Evolutionary conservation across 2,113 vertebrate species (phyloP).

Genomic region (Corvus cornix): DNA sequence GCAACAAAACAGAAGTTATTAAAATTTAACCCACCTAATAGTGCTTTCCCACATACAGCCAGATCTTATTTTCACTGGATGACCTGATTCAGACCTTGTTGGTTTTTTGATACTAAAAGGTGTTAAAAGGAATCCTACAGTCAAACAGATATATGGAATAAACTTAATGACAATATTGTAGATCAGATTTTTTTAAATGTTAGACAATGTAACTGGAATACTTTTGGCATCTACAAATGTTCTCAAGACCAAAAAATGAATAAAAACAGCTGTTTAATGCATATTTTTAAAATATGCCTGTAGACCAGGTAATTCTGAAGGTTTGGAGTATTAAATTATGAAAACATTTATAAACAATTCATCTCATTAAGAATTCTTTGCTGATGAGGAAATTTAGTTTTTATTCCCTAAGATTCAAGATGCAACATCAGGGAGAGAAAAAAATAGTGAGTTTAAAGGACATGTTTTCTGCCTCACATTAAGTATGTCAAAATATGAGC

Average conservation of each 20-base stretch:
- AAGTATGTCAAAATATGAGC: background rate
- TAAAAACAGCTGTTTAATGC: background rate
- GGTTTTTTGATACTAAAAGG: background rate
- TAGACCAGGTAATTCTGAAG: background rate
- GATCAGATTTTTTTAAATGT: background rate
- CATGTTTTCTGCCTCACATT: background rate
- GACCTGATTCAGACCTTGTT: background rate
- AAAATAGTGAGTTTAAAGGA: background rate
- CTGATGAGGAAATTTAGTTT: background rate
- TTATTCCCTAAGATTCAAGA: background rate
- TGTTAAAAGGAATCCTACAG: background rate
- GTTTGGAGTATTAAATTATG: background rate
- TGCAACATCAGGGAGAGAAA: background rate
- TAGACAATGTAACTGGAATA: background rate
- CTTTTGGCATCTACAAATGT: background rate
- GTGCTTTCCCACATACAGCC: background rate
- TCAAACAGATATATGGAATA: background rate
- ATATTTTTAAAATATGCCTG: background rate
- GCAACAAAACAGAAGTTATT: background rate
- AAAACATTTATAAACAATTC: background rate
- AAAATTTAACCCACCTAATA: background rate
- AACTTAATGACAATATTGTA: background rate
- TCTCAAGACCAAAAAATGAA: background rate
- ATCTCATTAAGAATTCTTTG: background rate
- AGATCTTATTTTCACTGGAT: background rate